Percentiles rank a stretch among this genome's conserved stretches.
phyloP scores from a whole-genome alignment of 2,113 vertebrate species.

The Neopipo cinnamomea region DNA sequence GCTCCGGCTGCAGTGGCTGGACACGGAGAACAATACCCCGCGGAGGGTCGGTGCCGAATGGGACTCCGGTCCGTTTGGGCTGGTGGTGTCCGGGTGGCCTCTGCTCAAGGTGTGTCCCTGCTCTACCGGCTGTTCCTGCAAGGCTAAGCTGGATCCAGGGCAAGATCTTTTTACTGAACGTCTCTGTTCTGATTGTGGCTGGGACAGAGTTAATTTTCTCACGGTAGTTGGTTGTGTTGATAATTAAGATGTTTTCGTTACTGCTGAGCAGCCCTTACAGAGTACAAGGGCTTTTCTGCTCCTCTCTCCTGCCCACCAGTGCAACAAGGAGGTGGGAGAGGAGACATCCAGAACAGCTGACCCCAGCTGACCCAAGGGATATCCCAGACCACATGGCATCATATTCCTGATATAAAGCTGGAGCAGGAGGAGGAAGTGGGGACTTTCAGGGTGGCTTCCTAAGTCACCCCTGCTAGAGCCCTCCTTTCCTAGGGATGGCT shows the following conservation, averaged over 20 bases:
- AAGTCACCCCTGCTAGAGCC: neutral
- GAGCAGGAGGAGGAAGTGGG: neutral
- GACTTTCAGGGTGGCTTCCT: neutral
- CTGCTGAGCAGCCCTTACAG: neutral
- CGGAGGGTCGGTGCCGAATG: rapidly evolving
- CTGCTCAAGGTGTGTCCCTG: neutral
- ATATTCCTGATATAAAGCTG: neutral
- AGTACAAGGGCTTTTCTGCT: neutral
- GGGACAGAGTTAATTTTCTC: neutral
- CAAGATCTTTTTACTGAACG: neutral
- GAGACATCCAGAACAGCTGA: no score
- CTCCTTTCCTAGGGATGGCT: neutral
- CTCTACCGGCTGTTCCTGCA: rapidly evolving
- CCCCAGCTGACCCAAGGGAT: neutral
- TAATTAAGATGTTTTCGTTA: neutral
- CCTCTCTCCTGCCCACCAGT: neutral
- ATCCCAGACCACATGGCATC: neutral
- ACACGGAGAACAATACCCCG: rapidly evolving
- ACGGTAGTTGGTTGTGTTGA: neutral
- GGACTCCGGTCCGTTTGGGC: rapidly evolving
- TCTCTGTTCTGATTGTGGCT: neutral
- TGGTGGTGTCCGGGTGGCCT: rapidly evolving
- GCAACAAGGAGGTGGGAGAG: neutral
- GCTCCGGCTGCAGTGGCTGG: rapidly evolving
- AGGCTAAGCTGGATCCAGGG: neutral